Base-by-base conservation (phyloP, 2,113 vertebrate genomes). In the Regulus satrapa region DNA sequence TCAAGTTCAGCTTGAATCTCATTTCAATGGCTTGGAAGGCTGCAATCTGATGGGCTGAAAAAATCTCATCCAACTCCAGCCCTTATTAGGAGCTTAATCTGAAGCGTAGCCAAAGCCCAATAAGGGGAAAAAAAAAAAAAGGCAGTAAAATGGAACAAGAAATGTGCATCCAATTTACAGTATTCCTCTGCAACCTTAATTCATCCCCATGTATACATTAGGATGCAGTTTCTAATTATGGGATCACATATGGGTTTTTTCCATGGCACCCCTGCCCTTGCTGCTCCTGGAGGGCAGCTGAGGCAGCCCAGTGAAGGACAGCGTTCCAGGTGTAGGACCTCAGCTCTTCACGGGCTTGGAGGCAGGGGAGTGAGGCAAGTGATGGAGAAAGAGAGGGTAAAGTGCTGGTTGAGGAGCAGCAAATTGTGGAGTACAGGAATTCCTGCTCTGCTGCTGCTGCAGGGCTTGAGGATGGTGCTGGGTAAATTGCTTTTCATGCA, bases 61-160 rank as follows among this genome's bases (percentile, higher is more conserved):
- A 91, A 85, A 79, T 19, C 55, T 83, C 28, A 0, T 96, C 96
- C 95, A 96, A 74, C 85, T 97, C 92, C 63, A 92, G 8, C 90
- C 96, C 93, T 96, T 96, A 95, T 95, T 97, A 97, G 96, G 93
- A 96, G 59, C 79, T 97, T 94, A 93, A 92, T 93, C 82, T 93
- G 89, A 96, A 95, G 45, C 1, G 6, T 76, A 93, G 94, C 86
- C 95, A 91, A 93, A 91, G 78, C 49, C 87, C 69, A 93, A 95
- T 71, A 64, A 94, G 38, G 14, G 64, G 59, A 66, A 62, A 41
- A 71, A 55, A 43, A 67, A 84, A 28, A 66, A 55, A 66, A 24
- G 5, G 48, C 86, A 95, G 66, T 85, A 90, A 89, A 97, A 94
- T 92, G 92, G 94, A 95, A 74, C 67, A 58, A 94, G 67, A 92